Evolutionary conservation across 1,140 invertebrate species (phyloP), one percentile per base, ranked within the genome.

Genomic region (Steinernema feltiae): DNA sequence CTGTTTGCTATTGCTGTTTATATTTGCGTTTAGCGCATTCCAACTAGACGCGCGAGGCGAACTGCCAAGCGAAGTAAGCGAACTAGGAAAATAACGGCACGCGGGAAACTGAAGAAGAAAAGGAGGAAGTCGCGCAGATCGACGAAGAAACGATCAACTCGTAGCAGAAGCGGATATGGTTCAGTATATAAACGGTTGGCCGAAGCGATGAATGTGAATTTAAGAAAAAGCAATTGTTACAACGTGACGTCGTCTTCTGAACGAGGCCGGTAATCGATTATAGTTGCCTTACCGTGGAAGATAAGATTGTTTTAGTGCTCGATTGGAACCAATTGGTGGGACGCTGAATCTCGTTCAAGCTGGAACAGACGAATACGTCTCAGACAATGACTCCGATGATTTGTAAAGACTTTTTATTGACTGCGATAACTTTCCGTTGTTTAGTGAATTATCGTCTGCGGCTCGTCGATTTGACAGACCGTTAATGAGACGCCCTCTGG

Each of bases 181-280:
- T 15, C 15, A 12, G 53, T 63, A 3, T 27, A 63, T n/a, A 63
- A 27, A 27, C 15, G 53, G 3, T 21, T 71, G 24, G 21, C 73
- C 32, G 46, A 71, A 71, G 29, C 31, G 18, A 73, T 35, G 15
- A 30, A 74, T 48, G n/a, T 74, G 69, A 29, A 74, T 73, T 32
- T 69, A 29, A 41, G 27, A 71, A 31, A 24, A 7, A 72, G 46
- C 73, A 71, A 30, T 73, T 63, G 53, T 63, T 63, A 63, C 24
- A 63, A 63, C 24, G 53, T 63, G 3, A 63, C 7, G 24, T 3
- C 53, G 12, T 15, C 24, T 7, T 15, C 15, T 3, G 53, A 63
- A 3, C 7, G 24, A 63, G 3, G 12, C 24, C 53, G 53, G 53
- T 63, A 63, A n/a, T n/a, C n/a, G n/a, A n/a, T n/a, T n/a, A n/a